Evolutionary conservation across 2,113 vertebrate species (phyloP).

Genomic region (Scopus umbretta): DNA sequence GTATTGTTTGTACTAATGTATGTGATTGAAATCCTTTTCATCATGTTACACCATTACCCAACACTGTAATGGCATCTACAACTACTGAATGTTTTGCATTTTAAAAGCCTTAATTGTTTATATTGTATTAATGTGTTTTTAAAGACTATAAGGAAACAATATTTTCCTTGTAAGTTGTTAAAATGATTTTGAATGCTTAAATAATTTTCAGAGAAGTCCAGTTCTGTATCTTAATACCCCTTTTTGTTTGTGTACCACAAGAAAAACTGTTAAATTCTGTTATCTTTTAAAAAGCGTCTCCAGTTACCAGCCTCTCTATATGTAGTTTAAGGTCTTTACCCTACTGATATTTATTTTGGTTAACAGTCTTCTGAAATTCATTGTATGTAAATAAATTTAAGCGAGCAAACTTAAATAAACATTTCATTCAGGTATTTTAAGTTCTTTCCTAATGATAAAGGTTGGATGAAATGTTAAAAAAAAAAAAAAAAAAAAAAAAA

Average conservation of each 20-base stretch:
- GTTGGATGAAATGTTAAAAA: neutral
- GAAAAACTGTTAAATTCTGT: neutral
- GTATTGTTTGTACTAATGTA: neutral
- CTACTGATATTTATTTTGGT: conserved; percentile 2
- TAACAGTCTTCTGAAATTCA: conserved; percentile 10
- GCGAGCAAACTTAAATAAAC: conserved; percentile 8
- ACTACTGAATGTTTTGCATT: conserved; percentile 20
- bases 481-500: too few species aligned
- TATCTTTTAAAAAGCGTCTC: neutral
- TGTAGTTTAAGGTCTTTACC: neutral
- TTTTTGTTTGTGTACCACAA: neutral
- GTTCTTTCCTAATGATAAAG: neutral
- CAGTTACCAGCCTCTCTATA: neutral
- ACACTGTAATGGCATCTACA: neutral
- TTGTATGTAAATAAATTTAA: conserved; percentile 18
- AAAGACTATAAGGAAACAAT: conserved; percentile 1
- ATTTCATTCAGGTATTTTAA: neutral
- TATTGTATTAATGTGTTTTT: conserved; percentile 28
- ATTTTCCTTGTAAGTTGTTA: conserved; percentile 21
- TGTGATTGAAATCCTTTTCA: neutral
- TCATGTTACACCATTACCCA: neutral
- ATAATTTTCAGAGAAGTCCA: neutral
- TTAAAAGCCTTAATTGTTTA: conserved; percentile 54
- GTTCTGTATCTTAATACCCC: neutral
- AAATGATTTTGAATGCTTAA: neutral